Evolutionary conservation across 2,888 invertebrate genomes (phyloP).

Genomic region (Pecten maximus): DNA sequence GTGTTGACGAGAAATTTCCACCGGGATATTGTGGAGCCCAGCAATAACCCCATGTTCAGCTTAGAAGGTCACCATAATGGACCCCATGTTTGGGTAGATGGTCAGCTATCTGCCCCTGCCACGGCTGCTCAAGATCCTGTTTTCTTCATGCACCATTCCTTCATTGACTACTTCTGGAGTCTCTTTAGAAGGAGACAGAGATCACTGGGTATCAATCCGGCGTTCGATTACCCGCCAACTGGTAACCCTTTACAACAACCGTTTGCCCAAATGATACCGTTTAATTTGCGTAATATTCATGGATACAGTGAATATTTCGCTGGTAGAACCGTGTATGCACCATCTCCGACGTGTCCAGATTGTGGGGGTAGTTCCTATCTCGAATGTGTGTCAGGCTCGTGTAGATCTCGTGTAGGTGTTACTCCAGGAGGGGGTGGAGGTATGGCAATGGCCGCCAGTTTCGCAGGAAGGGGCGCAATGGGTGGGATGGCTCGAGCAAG

Average conservation of each 20-base stretch:
- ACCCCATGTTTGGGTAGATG: slow-evolving; percentile 73
- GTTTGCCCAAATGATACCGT: neutral
- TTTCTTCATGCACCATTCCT: slow-evolving; percentile 74
- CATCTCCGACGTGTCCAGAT: slow-evolving; percentile 56
- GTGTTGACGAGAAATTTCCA: slow-evolving; percentile 52
- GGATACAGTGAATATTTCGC: slow-evolving; percentile 56
- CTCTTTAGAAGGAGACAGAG: slow-evolving; percentile 66
- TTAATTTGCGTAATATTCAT: slow-evolving; percentile 58
- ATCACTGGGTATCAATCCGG: slow-evolving; percentile 58
- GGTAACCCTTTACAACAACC: slow-evolving; percentile 47
- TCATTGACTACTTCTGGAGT: slow-evolving; percentile 75
- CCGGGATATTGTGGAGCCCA: slow-evolving; percentile 47
- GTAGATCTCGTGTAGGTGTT: neutral
- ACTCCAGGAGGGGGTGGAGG: neutral
- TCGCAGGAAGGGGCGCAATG: neutral
- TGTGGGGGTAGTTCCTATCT: slow-evolving; percentile 59
- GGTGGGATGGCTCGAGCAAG: neutral
- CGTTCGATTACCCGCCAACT: slow-evolving; percentile 59
- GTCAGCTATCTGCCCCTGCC: slow-evolving; percentile 68
- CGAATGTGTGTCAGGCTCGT: slow-evolving; percentile 43
- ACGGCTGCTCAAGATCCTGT: slow-evolving; percentile 73
- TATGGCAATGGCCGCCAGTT: slow-evolving; percentile 4
- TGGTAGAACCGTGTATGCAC: slow-evolving; percentile 52
- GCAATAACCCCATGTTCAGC: slow-evolving; percentile 54
- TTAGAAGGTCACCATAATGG: slow-evolving; percentile 70